Evolutionary conservation across 2,113 vertebrate genomes (phyloP), one percentile per base, ranked within the genome.

Genomic region (Ictalurus punctatus): DNA sequence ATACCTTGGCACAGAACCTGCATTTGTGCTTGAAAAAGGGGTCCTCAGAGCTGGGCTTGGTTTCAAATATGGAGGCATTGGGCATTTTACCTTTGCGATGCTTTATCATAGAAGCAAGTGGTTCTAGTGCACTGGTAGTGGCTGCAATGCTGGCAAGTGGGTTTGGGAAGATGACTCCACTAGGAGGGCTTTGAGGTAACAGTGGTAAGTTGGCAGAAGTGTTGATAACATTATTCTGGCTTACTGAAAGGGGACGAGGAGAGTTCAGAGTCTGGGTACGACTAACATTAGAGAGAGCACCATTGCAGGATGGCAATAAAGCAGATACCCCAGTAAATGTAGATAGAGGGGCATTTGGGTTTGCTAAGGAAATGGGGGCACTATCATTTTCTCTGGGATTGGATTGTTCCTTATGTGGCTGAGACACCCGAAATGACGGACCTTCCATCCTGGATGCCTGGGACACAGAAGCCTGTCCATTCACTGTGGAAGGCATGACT

Each of bases 21-120:
- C 98, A 99, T 95, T 99, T 99, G 91, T 99, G 98, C 93, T 99
- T 99, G 93, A 99, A 99, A 95, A 99, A 99, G 58, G 98, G 97
- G 93, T 99, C 98, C 93, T 99, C 98, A 0, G 97, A 96, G 87
- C 95, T 95, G 85, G 97, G 96, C 95, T 98, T 98, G 71, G 96
- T 96, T 89, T 99, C 98, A 90, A 98, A 98, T 91, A 97, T 96
- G 2, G 98, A 97, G 91, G 97, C 95, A 1, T 96, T 97, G 8
- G 97, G 96, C 87, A 97, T 96, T 90, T 99, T 99, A 89, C 96
- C 97, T 91, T 98, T 99, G 92, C 97, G 96, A 89, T 98, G 97
- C 94, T 98, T 99, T 96, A 98, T 96, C 88, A 99, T 96, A 89
- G 97, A 97, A 0, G 97, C 95, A 4, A 99, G 95, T 3, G 98